Base-by-base conservation (phyloP, 2,888 invertebrate genomes). In the Polydrusus cervinus region DNA sequence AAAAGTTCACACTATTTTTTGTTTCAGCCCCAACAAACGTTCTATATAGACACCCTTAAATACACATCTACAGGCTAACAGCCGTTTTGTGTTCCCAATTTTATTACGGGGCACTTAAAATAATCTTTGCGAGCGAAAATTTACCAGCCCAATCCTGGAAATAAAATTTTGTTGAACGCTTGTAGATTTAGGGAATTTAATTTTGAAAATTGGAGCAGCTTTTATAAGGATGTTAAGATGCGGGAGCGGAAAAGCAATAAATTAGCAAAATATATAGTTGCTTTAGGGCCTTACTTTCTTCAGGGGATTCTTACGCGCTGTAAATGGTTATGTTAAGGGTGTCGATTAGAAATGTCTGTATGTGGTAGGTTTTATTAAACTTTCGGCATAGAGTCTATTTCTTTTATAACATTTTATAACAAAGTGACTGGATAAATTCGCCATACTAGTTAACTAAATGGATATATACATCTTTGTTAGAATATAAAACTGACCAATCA, bases 171-270 rank as follows among this genome's bases (percentile, higher is more conserved):
- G 66, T 66, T 51, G 20, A 51, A 49, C 53, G 66, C 66, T 49
- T 66, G 66, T 53, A 66, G 66, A 66, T 66, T 66, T 66, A 66
- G 66, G 51, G 66, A 66, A 66, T 66, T 66, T 66, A 66, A 66
- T 66, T 66, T 66, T 66, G 66, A 66, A 66, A 66, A 66, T 66
- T 66, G 66, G 61, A 66, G 66, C 66, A 49, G 66, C 66, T 66
- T 66, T 66, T 66, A 51, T 66, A 66, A 66, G 51, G 61, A 66
- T 53, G 66, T 66, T 66, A 66, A 66, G 53, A 66, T 38, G 51
- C 53, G 16, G 51, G 51, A 66, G 51, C 66, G 51, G 18, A 51
- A 38, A 18, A 53, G 66, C 53, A 49, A 66, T 66, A 66, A 66
- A 66, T 66, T 66, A 66, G 51, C 51, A 51, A 51, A 66, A 66